phyloP scores from a whole-genome alignment of 2,888 invertebrate species.

The Flexamia atlantica region DNA sequence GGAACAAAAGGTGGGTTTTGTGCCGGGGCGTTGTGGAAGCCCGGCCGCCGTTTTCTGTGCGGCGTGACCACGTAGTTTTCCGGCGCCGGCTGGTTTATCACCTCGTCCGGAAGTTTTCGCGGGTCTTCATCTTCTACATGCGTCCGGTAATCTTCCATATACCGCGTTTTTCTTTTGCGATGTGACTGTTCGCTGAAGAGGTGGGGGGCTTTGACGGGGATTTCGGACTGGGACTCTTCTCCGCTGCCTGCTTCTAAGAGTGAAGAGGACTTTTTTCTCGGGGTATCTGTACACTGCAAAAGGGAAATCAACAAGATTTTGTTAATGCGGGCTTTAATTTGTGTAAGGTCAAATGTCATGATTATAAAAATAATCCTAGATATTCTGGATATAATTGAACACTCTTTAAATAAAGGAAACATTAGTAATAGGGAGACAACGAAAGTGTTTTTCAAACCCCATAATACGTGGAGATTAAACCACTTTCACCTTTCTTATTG shows the following conservation, averaged over 20 bases:
- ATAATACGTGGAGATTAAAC: too few species aligned
- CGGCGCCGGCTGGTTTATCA: slow-evolving; percentile 84
- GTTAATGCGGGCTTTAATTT: too few species aligned
- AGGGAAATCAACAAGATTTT: background rate
- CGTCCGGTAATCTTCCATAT: slow-evolving; percentile 70
- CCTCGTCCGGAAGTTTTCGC: slow-evolving; percentile 79
- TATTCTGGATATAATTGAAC: too few species aligned
- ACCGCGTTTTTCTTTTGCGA: slow-evolving; percentile 69
- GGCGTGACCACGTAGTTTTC: slow-evolving; percentile 93
- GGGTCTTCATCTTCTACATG: slow-evolving; percentile 68
- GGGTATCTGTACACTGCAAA: slow-evolving; percentile 66
- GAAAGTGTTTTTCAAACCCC: too few species aligned
- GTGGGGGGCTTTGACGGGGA: slow-evolving; percentile 58
- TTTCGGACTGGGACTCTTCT: slow-evolving; percentile 61
- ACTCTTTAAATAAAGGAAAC: too few species aligned
- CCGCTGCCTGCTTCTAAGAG: slow-evolving; percentile 59
- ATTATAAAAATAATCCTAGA: too few species aligned
- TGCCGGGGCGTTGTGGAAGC: slow-evolving; percentile 92
- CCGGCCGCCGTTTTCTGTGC: slow-evolving; percentile 90
- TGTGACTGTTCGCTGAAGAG: slow-evolving; percentile 54
- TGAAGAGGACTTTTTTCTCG: slow-evolving; percentile 64
- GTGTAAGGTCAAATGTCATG: too few species aligned
- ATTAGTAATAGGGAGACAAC: too few species aligned
- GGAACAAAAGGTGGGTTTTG: slow-evolving; percentile 93
- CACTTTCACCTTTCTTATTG: too few species aligned